These are phyloP conservation scores for Gila robusta DNA, from an alignment of 2,797 vertebrate genomes.

Conservation along the genomic window DNA sequence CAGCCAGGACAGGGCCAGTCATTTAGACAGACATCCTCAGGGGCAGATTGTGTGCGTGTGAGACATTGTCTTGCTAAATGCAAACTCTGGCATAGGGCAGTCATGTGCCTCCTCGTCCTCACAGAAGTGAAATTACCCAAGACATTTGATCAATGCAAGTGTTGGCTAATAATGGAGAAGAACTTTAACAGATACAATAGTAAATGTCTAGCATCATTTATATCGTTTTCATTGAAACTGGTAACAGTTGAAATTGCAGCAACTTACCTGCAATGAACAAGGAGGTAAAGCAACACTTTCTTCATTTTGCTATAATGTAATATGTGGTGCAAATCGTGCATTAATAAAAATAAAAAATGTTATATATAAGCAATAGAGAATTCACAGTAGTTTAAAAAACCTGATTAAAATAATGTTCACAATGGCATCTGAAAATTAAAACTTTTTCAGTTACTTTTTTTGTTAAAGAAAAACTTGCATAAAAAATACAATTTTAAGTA, in stretches of 20 bases:
- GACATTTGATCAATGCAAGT: slow-evolving; percentile 12
- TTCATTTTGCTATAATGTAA: not conserved
- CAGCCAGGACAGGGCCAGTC: slow-evolving; percentile 39
- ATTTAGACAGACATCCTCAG: slow-evolving; percentile 41
- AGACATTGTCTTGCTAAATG: slow-evolving; percentile 30
- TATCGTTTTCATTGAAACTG: not conserved
- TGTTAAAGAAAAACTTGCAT: not conserved
- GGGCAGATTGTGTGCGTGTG: not conserved
- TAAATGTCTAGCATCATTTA: slow-evolving; percentile 9
- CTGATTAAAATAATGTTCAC: not conserved
- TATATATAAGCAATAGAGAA: not conserved
- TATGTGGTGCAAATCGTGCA: not conserved
- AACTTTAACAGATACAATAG: slow-evolving; percentile 9
- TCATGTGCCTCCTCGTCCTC: not conserved
- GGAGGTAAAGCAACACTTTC: not conserved
- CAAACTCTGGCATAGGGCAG: slow-evolving; percentile 20
- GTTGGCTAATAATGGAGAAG: slow-evolving; percentile 10
- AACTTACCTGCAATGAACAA: slow-evolving; percentile 4
- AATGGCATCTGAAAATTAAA: no score
- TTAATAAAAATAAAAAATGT: not conserved
- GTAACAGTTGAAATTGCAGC: not conserved
- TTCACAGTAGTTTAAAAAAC: not conserved
- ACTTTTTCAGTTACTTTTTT: not conserved
- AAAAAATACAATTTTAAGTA: not conserved
- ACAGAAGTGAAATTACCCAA: not conserved